These are phyloP conservation scores for Heterohyrax brucei DNA, from an alignment of 2,797 vertebrate species.

Conservation along the genomic window DNA sequence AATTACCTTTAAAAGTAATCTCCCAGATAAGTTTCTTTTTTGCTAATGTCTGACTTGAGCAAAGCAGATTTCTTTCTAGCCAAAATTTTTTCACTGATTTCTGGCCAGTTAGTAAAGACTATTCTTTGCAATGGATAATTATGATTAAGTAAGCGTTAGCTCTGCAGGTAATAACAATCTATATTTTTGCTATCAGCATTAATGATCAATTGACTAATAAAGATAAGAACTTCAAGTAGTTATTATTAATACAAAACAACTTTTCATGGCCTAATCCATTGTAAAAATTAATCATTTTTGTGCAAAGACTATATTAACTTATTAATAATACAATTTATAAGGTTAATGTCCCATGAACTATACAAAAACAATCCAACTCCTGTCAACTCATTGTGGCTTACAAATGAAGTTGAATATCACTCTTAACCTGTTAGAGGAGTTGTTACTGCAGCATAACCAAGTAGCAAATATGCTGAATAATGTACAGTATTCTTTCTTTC, in stretches of 20 bases:
- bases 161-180: background rate
- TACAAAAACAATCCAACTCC: background rate
- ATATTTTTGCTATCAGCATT: background rate
- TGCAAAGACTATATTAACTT: background rate
- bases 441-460: background rate
- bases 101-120: background rate
- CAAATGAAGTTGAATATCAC: background rate
- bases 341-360: background rate
- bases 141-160: background rate
- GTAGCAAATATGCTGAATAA: slow-evolving; percentile 8
- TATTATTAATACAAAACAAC: background rate
- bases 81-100: slow-evolving; percentile 28
- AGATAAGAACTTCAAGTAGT: slow-evolving; percentile 11
- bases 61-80: background rate
- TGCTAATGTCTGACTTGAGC: background rate
- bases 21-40: background rate
- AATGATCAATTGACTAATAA: background rate
- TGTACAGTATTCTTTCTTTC: background rate
- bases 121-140: background rate
- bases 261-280: background rate
- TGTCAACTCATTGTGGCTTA: background rate
- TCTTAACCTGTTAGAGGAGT: background rate
- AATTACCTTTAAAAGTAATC: slow-evolving; percentile 23
- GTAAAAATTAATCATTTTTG: slow-evolving; percentile 2
- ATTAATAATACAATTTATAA: background rate